phyloP scores from a whole-genome alignment of 2,888 invertebrate genomes.

The Cerceris rybyensis region DNA sequence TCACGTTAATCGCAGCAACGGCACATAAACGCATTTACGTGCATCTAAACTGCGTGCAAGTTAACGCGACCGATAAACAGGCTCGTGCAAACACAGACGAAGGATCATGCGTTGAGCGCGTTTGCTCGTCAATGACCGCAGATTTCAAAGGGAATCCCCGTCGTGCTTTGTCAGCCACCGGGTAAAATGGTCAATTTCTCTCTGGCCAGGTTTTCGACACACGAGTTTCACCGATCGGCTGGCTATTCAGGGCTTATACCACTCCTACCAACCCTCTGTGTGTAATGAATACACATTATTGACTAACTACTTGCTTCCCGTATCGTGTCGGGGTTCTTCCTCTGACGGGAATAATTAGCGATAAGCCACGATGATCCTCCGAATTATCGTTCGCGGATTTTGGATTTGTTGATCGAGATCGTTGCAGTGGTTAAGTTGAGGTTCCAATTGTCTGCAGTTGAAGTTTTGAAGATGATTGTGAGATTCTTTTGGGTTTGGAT shows the following conservation, averaged over 20 bases:
- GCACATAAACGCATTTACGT: background rate
- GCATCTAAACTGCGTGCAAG: background rate
- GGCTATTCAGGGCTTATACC: background rate
- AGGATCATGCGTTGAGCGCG: constrained; percentile 5
- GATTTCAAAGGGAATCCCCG: constrained; percentile 36
- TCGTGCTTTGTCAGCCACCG: constrained; percentile 14
- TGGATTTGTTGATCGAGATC: too few relatives aligned
- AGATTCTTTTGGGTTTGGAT: too few relatives aligned
- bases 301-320: constrained; percentile 2
- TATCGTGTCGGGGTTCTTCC: background rate
- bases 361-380: background rate
- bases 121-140: constrained; percentile 9
- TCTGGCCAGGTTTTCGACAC: constrained; percentile 5
- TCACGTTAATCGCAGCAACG: constrained; percentile 2
- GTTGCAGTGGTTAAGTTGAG: too few relatives aligned
- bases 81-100: constrained; percentile 10
- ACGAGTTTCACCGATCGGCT: background rate
- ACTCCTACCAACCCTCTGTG: background rate
- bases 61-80: constrained; percentile 1
- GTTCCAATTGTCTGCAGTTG: too few relatives aligned
- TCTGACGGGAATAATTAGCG: constrained; percentile 6
- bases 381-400: background rate
- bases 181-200: constrained; percentile 5
- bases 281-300: constrained; percentile 4
- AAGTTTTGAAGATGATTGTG: too few relatives aligned